These are phyloP conservation scores for Nasonia giraulti DNA, from an alignment of 1,140 invertebrate species.

Conservation along the genomic window DNA sequence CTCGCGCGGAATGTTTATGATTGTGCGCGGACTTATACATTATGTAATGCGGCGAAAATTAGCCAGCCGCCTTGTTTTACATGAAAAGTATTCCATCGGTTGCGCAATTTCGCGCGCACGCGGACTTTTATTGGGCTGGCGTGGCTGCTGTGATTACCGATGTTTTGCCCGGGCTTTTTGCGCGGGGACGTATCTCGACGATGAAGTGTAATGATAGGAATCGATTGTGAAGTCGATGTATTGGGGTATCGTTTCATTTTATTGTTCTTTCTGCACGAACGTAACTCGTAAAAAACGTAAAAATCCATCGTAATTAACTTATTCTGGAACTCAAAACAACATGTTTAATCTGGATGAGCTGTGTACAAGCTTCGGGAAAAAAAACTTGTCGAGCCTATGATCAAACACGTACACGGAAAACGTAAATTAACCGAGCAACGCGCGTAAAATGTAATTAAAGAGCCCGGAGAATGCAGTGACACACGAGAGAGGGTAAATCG, in stretches of 20 bases:
- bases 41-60: neutral
- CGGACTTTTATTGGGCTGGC: neutral
- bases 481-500: too few species aligned
- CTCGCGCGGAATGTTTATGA: neutral
- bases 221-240: neutral
- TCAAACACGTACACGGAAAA: too few species aligned
- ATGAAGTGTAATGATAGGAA: neutral
- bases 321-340: too few species aligned
- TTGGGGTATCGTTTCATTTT: neutral
- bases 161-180: neutral
- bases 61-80: neutral
- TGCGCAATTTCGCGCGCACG: neutral
- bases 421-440: too few species aligned
- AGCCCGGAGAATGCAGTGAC: too few species aligned
- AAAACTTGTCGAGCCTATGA: too few species aligned
- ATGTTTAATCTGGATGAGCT: too few species aligned
- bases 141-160: neutral
- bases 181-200: neutral
- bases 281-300: neutral
- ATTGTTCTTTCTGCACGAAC: neutral
- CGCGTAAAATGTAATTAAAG: too few species aligned
- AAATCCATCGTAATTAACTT: neutral
- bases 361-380: too few species aligned
- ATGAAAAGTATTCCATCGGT: neutral
- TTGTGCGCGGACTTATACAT: neutral